These are phyloP conservation scores for Tipula helvola DNA, from an alignment of 2,888 invertebrate species.

Conservation along the genomic window DNA sequence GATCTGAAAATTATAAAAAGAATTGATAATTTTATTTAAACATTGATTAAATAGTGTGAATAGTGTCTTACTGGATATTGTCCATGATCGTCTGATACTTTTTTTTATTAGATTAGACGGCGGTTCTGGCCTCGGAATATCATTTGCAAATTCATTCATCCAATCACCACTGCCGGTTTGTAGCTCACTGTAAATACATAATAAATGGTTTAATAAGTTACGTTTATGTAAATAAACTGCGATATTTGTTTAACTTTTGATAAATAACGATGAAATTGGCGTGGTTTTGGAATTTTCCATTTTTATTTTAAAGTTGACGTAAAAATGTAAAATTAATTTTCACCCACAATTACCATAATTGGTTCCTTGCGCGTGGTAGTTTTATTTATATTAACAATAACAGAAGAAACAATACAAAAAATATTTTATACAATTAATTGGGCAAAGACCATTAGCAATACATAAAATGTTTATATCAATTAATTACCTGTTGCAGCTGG, in stretches of 20 bases:
- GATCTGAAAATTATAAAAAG: conserved; percentile 29
- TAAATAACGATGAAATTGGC: neutral
- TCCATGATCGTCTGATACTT: conserved; percentile 57
- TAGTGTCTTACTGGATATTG: conserved; percentile 46
- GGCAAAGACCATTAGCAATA: no score
- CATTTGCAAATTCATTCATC: conserved; percentile 48
- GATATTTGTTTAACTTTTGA: neutral
- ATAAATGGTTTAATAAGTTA: conserved; percentile 19
- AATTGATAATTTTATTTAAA: neutral
- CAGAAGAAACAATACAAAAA: neutral
- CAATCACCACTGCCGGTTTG: conserved; percentile 55
- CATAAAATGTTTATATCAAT: no score
- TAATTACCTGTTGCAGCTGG: no score
- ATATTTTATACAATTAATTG: neutral
- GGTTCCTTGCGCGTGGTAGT: neutral
- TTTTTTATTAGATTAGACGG: conserved; percentile 51
- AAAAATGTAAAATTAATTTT: neutral
- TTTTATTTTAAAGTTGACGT: neutral
- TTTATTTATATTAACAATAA: neutral
- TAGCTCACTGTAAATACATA: conserved; percentile 46
- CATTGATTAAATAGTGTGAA: neutral
- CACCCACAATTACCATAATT: neutral
- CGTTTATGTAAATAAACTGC: neutral
- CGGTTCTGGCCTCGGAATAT: conserved; percentile 38
- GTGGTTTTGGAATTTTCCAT: neutral